Percentiles rank a stretch among this genome's conserved stretches.
Conservation (phyloP, 2,113 vertebrate species). For the Ahaetulla prasina region DNA sequence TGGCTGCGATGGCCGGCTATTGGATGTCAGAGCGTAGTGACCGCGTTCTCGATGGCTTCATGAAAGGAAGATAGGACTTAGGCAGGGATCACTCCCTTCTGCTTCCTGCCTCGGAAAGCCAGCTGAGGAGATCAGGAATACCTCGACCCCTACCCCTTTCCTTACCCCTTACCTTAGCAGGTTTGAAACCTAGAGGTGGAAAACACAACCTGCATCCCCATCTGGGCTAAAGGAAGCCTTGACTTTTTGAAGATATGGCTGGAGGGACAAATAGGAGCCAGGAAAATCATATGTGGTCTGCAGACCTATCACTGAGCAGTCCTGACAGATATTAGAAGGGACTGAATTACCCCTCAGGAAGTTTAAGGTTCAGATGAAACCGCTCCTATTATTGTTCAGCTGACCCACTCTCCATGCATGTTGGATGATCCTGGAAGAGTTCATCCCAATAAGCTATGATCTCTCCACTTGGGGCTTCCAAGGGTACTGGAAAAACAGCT, state of each 20-base stretch:
- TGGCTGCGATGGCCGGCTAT: conserved; percentile 96
- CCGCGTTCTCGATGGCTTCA: conserved; percentile 88
- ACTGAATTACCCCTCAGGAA: not conserved
- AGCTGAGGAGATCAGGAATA: not conserved
- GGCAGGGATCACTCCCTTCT: not conserved
- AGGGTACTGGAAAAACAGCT: not conserved
- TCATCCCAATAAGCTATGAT: not conserved
- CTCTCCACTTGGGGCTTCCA: not conserved
- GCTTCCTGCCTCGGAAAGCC: not conserved
- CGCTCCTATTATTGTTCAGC: not conserved
- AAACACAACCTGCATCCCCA: not conserved
- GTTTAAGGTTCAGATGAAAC: not conserved
- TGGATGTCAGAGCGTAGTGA: conserved; percentile 96
- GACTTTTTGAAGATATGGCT: not conserved
- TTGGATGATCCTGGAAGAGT: not conserved
- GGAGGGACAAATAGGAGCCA: not conserved
- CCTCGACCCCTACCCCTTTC: not conserved
- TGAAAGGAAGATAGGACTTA: conserved; percentile 84
- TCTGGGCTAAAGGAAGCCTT: not conserved
- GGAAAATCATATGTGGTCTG: not conserved
- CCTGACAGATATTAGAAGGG: not conserved
- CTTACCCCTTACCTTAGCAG: not conserved
- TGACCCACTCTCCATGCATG: not conserved
- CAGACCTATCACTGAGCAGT: not conserved
- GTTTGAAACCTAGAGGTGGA: not conserved